Percentiles rank a stretch among this genome's conserved stretches.
These are phyloP conservation scores for Tribolium madens DNA, from an alignment of 1,140 invertebrate species.

Conservation along the genomic window DNA sequence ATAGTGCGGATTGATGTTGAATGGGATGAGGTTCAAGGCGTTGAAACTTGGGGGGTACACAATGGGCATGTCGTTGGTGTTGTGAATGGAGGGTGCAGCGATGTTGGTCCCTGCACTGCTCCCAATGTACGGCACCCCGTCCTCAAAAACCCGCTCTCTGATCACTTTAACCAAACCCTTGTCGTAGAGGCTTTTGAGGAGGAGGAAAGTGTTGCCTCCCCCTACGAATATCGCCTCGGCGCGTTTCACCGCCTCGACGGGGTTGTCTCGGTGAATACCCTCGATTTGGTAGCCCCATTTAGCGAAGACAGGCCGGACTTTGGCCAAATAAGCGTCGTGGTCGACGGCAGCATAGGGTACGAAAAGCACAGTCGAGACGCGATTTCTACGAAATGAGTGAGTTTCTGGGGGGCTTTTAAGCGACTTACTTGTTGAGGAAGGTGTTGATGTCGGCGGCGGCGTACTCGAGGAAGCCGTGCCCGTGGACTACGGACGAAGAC, in stretches of 20 bases:
- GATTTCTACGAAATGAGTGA: constrained; percentile 68
- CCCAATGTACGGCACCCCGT: constrained; percentile 82
- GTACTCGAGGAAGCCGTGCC: constrained; percentile 76
- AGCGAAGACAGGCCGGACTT: constrained; percentile 71
- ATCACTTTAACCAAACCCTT: constrained; percentile 76
- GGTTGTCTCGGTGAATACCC: constrained; percentile 74
- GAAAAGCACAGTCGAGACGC: constrained; percentile 78
- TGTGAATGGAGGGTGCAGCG: constrained; percentile 81
- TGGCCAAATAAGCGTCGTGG: constrained; percentile 76
- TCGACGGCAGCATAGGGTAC: constrained; percentile 80
- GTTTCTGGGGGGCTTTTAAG: constrained; percentile 23
- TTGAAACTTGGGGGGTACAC: constrained; percentile 80
- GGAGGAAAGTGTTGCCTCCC: constrained; percentile 85
- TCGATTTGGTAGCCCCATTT: constrained; percentile 75
- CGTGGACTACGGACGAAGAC: constrained; percentile 78
- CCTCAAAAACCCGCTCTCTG: constrained; percentile 71
- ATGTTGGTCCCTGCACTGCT: constrained; percentile 88
- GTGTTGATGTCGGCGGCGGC: constrained; percentile 73
- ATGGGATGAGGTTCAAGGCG: constrained; percentile 80
- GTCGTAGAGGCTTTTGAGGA: constrained; percentile 80
- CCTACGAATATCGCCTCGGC: constrained; percentile 82
- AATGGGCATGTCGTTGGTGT: constrained; percentile 91
- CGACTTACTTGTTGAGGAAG: constrained; percentile 72
- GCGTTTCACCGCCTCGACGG: constrained; percentile 70
- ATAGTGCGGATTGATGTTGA: constrained; percentile 91